Evolutionary conservation across 92 coral and sea anemone genomes (phyloP).

Genomic region (Palythoa grandiflora): DNA sequence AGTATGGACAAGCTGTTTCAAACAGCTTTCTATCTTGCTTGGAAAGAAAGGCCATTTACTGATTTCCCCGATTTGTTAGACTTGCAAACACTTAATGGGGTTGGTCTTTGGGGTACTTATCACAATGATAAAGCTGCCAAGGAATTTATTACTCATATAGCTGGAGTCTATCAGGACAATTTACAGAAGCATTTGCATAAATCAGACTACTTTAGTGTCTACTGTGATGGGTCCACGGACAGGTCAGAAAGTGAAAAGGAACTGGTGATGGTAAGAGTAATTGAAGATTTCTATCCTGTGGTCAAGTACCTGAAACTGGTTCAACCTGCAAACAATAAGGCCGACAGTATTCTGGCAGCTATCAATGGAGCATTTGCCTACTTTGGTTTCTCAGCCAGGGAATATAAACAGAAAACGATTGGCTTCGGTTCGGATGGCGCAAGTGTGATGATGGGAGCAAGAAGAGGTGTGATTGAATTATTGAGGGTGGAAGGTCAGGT

Average conservation of each 20-base stretch:
- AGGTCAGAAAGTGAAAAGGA: constrained; percentile 52
- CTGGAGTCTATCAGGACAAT: constrained; percentile 43
- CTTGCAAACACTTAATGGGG: constrained; percentile 42
- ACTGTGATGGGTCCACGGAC: constrained; percentile 61
- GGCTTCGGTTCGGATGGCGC: constrained; percentile 41
- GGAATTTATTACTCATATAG: constrained; percentile 45
- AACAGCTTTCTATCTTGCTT: constrained; percentile 50
- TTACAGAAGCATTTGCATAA: constrained; percentile 32
- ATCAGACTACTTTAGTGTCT: constrained; percentile 46
- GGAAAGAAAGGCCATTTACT: constrained; percentile 53
- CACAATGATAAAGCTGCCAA: constrained; percentile 44
- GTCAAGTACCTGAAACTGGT: constrained; percentile 53
- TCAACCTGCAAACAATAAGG: constrained; percentile 55
- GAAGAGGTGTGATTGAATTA: constrained; percentile 26
- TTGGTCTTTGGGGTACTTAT: constrained; percentile 18
- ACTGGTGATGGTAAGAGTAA: constrained; percentile 47
- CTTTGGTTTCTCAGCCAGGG: constrained; percentile 9
- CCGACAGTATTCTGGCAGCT: constrained; percentile 48
- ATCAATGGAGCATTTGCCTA: constrained; percentile 38
- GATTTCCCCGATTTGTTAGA: constrained; percentile 38
- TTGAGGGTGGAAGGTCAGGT: constrained; percentile 24
- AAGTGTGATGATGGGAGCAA: constrained; percentile 32
- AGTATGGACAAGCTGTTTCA: constrained; percentile 52
- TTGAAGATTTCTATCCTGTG: constrained; percentile 55
- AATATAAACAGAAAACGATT: constrained; percentile 31